These are phyloP conservation scores for Grapholita molesta DNA, from an alignment of 1,140 invertebrate genomes.

Conservation along the genomic window DNA sequence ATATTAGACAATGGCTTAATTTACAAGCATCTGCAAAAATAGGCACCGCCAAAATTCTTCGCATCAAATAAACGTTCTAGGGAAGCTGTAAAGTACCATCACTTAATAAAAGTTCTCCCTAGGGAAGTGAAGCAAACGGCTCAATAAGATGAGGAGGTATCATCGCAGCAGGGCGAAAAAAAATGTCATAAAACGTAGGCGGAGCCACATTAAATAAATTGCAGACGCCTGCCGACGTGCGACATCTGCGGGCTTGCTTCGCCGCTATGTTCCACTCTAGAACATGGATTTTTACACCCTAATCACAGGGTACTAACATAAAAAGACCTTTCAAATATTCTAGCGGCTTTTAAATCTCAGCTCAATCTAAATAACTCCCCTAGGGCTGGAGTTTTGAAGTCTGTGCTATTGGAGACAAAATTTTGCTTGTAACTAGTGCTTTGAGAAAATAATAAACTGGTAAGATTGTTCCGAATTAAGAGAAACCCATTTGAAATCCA, in stretches of 20 bases:
- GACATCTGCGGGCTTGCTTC: constrained; percentile 40
- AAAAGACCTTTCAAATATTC: neutral
- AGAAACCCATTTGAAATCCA: too few relatives aligned
- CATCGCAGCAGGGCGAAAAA: constrained; percentile 52
- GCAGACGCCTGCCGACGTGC: constrained; percentile 44
- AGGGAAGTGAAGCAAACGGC: constrained; percentile 61
- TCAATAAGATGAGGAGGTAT: constrained; percentile 66
- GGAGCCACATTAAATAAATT: constrained; percentile 67
- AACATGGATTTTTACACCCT: constrained; percentile 2
- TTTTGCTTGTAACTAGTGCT: too few relatives aligned
- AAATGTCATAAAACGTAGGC: constrained; percentile 57
- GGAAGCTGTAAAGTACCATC: constrained; percentile 54
- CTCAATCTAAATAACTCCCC: neutral
- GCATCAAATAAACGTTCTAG: constrained; percentile 28
- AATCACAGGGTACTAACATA: neutral
- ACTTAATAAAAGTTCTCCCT: constrained; percentile 70
- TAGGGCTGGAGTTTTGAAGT: neutral
- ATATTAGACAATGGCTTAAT: neutral
- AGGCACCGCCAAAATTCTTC: constrained; percentile 21
- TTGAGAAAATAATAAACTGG: too few relatives aligned
- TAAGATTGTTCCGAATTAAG: too few relatives aligned
- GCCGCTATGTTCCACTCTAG: neutral
- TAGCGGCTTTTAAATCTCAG: neutral
- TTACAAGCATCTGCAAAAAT: neutral
- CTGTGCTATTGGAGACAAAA: neutral